Percentiles rank a stretch among this genome's conserved stretches.
Conservation (phyloP, 2,797 vertebrate genomes). For the Myioborus miniatus region DNA sequence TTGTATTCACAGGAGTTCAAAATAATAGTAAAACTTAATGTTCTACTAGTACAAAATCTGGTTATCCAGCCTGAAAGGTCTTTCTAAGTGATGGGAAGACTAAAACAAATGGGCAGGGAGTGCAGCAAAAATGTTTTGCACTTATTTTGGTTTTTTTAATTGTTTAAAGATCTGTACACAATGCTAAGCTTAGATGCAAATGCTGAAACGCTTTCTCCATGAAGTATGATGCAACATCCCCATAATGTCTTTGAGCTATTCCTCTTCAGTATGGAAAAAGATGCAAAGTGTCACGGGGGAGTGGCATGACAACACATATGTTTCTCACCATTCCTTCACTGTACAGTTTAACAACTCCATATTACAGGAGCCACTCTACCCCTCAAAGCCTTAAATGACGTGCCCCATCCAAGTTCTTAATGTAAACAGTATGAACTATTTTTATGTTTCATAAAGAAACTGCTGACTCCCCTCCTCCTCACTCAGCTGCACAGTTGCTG, state of each 20-base stretch:
- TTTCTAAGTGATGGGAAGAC: neutral
- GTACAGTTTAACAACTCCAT: slow-evolving; percentile 1
- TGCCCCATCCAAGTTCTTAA: neutral
- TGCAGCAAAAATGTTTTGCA: neutral
- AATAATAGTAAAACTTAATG: neutral
- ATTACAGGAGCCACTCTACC: neutral
- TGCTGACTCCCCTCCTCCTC: neutral
- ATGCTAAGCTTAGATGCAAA: neutral
- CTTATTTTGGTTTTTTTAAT: neutral
- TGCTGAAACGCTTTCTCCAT: neutral
- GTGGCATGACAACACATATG: slow-evolving; percentile 36
- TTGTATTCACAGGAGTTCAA: neutral
- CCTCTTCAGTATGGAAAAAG: neutral
- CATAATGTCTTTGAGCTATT: neutral
- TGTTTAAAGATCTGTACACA: neutral
- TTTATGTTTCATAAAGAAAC: neutral
- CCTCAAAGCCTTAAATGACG: slow-evolving; percentile 16
- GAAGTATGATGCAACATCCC: neutral
- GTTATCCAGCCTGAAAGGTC: neutral
- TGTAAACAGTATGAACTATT: slow-evolving; percentile 17
- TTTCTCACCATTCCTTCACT: slow-evolving; percentile 29
- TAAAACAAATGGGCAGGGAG: neutral
- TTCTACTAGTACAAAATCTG: neutral
- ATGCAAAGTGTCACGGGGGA: slow-evolving; percentile 13
- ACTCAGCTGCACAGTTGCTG: neutral